Base-by-base conservation (phyloP, 2,888 invertebrate species). In the Ephialtes manifestator region DNA sequence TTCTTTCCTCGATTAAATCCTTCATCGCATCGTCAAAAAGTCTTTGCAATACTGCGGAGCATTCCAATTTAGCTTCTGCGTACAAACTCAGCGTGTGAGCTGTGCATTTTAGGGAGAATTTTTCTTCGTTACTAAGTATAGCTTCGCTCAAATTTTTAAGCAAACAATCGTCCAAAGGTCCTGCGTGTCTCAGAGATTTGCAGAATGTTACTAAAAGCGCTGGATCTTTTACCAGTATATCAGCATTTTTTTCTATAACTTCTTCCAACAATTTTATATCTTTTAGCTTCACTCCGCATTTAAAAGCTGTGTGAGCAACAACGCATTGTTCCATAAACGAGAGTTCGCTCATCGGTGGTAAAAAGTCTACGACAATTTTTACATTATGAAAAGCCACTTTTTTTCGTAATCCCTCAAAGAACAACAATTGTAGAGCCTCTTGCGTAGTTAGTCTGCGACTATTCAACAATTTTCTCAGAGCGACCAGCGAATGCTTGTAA, bases 21-120 rank as follows among this genome's bases (percentile, higher is more conserved):
- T 11, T 10, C 4, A 94, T 86, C 43, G 92, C 90, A 83, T 90
- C 90, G 53, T 87, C 84, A 4, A 91, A 89, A 75, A 94, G 91
- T 71, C 90, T 86, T 65, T 91, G 85, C 3, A 94, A 78, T 55
- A 94, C 86, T 28, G 89, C 84, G 76, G 90, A 90, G 86, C 94
- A 93, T 76, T 93, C 93, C 88, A 94, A 93, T 51, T 92, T 88
- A 78, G 92, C 92, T 87, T 94, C 94, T 0, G 94, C 93, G 90
- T 93, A 95, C 67, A 94, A 82, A 10, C 94, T 93, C 86, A 95
- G 88, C 51, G 95, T 92, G 86, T 95, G 94, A 72, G 93, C 92
- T 31, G 93, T 88, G 0, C 90, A 90, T n/a, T 91, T 86, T 86
- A 95, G 94, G 5, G 91, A 90, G 85, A 94, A 94, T 84, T 85